Base-by-base conservation (phyloP, 2,797 vertebrate genomes). In the Lithobates sylvaticus region DNA sequence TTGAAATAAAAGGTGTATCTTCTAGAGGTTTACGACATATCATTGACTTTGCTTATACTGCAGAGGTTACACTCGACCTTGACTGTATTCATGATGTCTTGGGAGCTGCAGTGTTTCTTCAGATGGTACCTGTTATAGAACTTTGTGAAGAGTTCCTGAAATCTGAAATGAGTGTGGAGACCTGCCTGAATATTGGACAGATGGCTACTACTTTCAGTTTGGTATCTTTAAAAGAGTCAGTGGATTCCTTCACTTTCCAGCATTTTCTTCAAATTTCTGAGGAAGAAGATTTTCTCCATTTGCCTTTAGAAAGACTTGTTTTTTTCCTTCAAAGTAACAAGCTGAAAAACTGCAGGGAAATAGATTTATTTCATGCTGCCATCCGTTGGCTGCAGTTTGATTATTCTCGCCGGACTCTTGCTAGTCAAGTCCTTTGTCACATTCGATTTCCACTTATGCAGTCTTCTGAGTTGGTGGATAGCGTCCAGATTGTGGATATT, bases 241-340 rank as follows among this genome's bases (percentile, higher is more conserved):
- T 99, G 39, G 98, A 99, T 0, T 86, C 96, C 15, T 99, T 98
- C 92, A 98, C 98, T 10, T 99, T 98, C 88, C 93, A 94, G 74
- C 97, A 99, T 90, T 99, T 99, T 92, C 96, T 98, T 70, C 97
- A 99, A 93, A 99, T 99, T 5, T 95, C 98, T 0, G 95, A 97
- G 88, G 97, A 99, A 86, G 98, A 99, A 13, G 98, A 99, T 89
- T 99, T 99, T 88, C 94, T 99, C 75, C 97, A 98, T 91, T 96
- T 99, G 88, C 97, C 98, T 0, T 92, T 96, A 76, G 98, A 99
- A 90, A 96, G 98, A 69, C 95, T 99, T 0, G 93, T 98, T 78
- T 99, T 99, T 94, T 99, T 99, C 92, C 94, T 99, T 88, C 96
- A 96, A 91, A 99, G 98, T 95, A 99, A 99, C 93, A 97, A 97